A percentile compares a stretch with the other conserved stretches of the same genome.
phyloP scores from a whole-genome alignment of 2,797 vertebrate genomes.

The Hemibagrus guttatus region DNA sequence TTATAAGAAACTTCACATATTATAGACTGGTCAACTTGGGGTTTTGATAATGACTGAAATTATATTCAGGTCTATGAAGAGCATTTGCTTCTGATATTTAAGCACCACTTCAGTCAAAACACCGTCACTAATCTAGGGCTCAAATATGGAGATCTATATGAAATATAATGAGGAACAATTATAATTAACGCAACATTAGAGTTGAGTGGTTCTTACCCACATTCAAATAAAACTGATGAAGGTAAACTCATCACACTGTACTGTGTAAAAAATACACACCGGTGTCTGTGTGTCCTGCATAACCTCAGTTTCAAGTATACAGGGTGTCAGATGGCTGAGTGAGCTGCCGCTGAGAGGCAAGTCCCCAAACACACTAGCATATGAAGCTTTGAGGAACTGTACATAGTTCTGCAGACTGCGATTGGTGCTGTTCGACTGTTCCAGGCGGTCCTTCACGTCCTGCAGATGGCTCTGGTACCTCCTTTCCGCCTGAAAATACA shows the following conservation, averaged over 20 bases:
- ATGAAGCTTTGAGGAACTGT: conserved; percentile 93
- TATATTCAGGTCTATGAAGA: not conserved
- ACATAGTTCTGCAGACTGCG: conserved; percentile 93
- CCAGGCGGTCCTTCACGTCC: conserved; percentile 87
- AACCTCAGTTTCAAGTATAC: not conserved
- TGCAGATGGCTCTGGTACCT: conserved; percentile 84
- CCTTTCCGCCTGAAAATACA: conserved; percentile 75
- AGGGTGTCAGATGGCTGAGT: conserved; percentile 63
- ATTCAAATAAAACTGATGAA: not conserved
- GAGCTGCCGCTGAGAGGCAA: conserved; percentile 75
- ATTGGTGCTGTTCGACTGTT: conserved; percentile 92
- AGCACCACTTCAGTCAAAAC: not conserved
- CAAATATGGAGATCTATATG: not conserved
- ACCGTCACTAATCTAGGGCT: not conserved
- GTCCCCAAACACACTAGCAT: conserved; percentile 88
- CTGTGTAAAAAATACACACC: not conserved
- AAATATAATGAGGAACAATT: not conserved
- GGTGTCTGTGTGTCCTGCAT: not conserved
- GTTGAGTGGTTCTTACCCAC: conserved; percentile 22
- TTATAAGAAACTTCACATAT: not conserved
- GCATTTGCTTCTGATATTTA: not conserved
- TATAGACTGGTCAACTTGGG: not conserved
- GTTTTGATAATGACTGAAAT: not conserved
- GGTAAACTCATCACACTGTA: conserved; percentile 1
- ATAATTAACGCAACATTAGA: not conserved